phyloP scores from a whole-genome alignment of 92 coral and sea anemone species.

The Bergia puertoricense region DNA sequence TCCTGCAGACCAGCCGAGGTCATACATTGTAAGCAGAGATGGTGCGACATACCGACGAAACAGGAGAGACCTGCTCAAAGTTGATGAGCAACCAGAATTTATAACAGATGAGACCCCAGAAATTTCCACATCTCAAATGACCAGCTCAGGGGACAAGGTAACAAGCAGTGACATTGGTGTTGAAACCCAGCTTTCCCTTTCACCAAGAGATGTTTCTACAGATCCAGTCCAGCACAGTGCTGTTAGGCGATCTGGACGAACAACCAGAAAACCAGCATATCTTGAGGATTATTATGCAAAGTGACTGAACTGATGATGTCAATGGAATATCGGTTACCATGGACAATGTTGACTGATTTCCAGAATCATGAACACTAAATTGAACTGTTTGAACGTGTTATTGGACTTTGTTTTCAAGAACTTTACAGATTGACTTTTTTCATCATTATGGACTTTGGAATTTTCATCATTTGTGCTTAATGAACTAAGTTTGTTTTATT shows the following conservation, averaged over 20 bases:
- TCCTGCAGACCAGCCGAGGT: not conserved
- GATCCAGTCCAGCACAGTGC: not conserved
- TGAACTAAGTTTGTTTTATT: too few relatives aligned
- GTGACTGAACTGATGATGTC: too few relatives aligned
- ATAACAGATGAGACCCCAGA: not conserved
- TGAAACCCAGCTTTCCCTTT: not conserved
- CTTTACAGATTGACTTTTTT: too few relatives aligned
- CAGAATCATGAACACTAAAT: too few relatives aligned
- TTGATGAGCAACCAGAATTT: not conserved
- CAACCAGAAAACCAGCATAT: not conserved
- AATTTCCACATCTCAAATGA: not conserved
- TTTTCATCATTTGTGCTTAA: too few relatives aligned
- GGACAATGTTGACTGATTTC: too few relatives aligned
- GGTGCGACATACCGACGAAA: not conserved
- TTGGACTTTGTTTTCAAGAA: too few relatives aligned
- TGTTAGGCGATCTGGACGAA: not conserved
- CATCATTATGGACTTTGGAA: too few relatives aligned
- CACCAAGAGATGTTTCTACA: not conserved
- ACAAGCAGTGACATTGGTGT: not conserved
- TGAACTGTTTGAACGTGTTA: too few relatives aligned
- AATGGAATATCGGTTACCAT: too few relatives aligned
- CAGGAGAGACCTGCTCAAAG: not conserved
- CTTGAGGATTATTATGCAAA: constrained; percentile 4
- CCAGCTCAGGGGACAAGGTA: not conserved
- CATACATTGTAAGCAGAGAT: not conserved